Evolutionary conservation across 2,113 vertebrate genomes (phyloP).

Genomic region (Corythaixoides concolor): DNA sequence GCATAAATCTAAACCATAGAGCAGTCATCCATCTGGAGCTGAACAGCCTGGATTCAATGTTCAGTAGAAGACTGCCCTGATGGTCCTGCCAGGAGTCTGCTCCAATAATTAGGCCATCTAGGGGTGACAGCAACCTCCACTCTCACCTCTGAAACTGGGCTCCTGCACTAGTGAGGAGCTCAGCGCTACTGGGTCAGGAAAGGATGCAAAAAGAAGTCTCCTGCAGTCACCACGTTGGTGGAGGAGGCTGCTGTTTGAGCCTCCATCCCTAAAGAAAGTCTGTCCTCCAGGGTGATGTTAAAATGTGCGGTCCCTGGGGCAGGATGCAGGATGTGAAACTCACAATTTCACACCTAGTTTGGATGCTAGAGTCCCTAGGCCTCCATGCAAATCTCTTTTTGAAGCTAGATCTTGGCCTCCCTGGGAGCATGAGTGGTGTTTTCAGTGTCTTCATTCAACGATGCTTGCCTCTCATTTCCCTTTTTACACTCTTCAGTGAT

Average conservation of each 20-base stretch:
- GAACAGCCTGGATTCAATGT: not conserved
- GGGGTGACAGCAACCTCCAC: not conserved
- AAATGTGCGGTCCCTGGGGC: fast-evolving
- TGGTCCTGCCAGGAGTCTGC: fast-evolving
- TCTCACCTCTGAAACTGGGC: not conserved
- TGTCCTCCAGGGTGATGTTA: not conserved
- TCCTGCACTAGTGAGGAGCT: fast-evolving
- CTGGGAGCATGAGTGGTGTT: not conserved
- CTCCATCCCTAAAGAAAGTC: not conserved
- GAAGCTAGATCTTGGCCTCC: not conserved
- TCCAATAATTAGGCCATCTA: not conserved
- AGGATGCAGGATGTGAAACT: not conserved
- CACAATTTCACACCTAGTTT: fast-evolving
- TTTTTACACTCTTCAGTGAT: not conserved
- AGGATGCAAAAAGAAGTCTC: not conserved
- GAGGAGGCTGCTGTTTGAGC: not conserved
- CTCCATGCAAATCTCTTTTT: not conserved
- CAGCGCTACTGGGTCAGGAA: not conserved
- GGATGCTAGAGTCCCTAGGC: not conserved
- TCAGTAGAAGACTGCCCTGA: not conserved
- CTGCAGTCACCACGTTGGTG: not conserved
- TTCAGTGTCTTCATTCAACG: not conserved
- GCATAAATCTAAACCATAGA: not conserved
- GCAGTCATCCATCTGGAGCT: not conserved
- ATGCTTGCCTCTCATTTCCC: not conserved